Base-by-base conservation (phyloP, 2,888 invertebrate genomes). In the Pollenia griseotomentosa region DNA sequence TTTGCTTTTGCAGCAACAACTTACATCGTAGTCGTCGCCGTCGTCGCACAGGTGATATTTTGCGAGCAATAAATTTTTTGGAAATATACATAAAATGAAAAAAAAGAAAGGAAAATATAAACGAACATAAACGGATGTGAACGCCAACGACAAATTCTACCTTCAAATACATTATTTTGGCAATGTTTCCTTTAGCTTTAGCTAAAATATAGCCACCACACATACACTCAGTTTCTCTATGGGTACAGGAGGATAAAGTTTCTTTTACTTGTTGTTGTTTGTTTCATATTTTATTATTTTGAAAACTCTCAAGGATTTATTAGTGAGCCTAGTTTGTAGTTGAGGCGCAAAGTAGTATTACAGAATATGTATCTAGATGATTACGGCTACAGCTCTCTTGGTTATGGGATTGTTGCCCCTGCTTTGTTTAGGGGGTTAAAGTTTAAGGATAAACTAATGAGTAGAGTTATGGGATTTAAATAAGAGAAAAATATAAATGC, bases 31-130 rank as follows among this genome's bases (percentile, higher is more conserved):
- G 14, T 68, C 81, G 84, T 23, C 23, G 23, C 51, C 59, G 14
- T 68, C 81, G 78, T 74, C 87, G 81, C 87, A 84, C 87, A 87
- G 87, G 87, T 87, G 87, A 87, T 87, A 84, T 84, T 87, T 84
- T 81, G 73, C 74, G 70, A 87, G 81, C n/a, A 51, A 84, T 84
- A 84, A 87, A 87, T 87, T 87, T 78, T 82, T 84, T 73, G 65
- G 51, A 68, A 83, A 80, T 73, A 78, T 11, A 78, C 80, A 71
- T 59, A 19, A 55, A 33, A 33, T 33, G 57, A 16, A 16, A 46
- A 14, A 12, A 63, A 14, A 51, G 51, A 73, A 46, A 16, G 42
- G 42, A 10, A 81, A 57, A 57, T 73, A 71, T 59, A 53, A 81
- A 70, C 66, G 85, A 81, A 83, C 59, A 48, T 63, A 70, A 87